Evolutionary conservation across 2,888 invertebrate genomes (phyloP), one percentile per base, ranked within the genome.

Genomic region (Ophion slaviceki): DNA sequence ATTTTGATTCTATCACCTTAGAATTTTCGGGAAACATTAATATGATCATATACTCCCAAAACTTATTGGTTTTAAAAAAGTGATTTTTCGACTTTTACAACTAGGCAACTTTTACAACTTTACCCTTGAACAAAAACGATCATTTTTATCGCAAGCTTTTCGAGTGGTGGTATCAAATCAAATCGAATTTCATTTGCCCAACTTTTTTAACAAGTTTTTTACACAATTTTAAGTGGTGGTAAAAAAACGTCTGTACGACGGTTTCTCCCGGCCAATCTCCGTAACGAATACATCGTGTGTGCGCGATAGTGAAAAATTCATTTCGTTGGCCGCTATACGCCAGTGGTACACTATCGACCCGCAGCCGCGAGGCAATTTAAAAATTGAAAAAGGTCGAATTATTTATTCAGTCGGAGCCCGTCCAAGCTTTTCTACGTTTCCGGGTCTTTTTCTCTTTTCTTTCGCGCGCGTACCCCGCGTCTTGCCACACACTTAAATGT

Each of bases 361-460:
- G n/a, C 68, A 4, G 11, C 32, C 64, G n/a, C 53, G 45, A 20
- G 53, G 28, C 47, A 32, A 72, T 76, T 76, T 74, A 53, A 76
- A 82, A 80, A 80, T 82, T 82, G 66, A 80, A 71, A 62, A 74
- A 76, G 61, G 20, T 82, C 47, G 67, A 82, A 67, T 79, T 76
- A 77, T 84, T 82, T 70, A 79, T 82, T 80, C 79, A 70, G 45
- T 72, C 53, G 40, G 66, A 8, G 72, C 78, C 45, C 71, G 74
- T 40, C 40, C 80, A 47, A 76, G 74, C 61, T 82, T 81, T 79
- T 40, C 79, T 47, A n/a, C 74, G 40, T 66, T 76, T 82, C 53
- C 32, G 57, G 20, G 36, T 68, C 47, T 84, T 78, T 76, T 76
- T 72, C 71, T 68, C 28, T 47, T 67, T 80, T 80, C 78, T 64